phyloP scores from a whole-genome alignment of 2,888 invertebrate species.

The Sarcophaga caerulescens region DNA sequence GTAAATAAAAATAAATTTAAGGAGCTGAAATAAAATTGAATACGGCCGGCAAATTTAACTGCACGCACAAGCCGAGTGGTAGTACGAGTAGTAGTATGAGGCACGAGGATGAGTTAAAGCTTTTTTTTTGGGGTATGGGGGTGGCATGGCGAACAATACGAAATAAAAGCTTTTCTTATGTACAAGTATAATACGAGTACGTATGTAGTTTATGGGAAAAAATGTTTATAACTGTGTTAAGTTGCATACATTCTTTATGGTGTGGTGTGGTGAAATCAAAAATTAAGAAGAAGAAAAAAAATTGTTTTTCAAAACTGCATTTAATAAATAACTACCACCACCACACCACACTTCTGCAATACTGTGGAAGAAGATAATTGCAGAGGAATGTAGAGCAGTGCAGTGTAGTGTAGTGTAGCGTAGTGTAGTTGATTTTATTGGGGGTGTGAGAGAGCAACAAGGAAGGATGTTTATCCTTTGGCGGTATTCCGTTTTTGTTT shows the following conservation, averaged over 20 bases:
- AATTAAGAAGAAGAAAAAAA: too few relatives aligned
- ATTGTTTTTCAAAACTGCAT: constrained; percentile 8
- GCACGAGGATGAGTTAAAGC: constrained; percentile 26
- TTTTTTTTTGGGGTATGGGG: constrained; percentile 25
- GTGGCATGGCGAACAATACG: neutral
- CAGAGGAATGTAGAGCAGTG: too few relatives aligned
- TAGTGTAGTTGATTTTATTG: neutral
- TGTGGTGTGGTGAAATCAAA: too few relatives aligned
- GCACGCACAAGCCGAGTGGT: neutral
- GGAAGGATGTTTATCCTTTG: constrained; percentile 56
- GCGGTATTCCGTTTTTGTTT: constrained; percentile 55
- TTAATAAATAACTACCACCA: constrained; percentile 38
- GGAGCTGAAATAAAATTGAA: constrained; percentile 10
- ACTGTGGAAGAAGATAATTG: too few relatives aligned
- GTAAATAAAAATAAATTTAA: constrained; percentile 42
- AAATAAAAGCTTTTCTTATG: constrained; percentile 51
- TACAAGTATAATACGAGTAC: neutral
- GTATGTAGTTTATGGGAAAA: constrained; percentile 24
- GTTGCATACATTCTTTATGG: neutral
- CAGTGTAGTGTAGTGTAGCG: too few relatives aligned
- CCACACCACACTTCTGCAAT: neutral
- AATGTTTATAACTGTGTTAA: constrained; percentile 48
- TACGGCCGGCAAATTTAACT: neutral
- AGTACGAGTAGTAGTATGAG: too few relatives aligned
- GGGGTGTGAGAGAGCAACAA: constrained; percentile 9